phyloP scores from a whole-genome alignment of 2,888 invertebrate species.

The Drosophila nr. medialis region DNA sequence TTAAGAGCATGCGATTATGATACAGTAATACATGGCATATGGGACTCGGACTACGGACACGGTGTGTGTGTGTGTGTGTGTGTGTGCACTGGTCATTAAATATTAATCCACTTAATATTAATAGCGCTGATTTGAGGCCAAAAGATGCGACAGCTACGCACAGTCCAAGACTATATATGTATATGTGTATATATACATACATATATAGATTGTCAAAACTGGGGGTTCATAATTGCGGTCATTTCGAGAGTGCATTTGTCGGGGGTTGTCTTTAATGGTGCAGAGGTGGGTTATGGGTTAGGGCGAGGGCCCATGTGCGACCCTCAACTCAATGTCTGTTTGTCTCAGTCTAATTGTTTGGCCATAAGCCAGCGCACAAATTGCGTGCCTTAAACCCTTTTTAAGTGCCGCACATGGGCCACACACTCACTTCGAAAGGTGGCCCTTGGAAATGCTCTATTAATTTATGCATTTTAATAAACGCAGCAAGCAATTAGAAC shows the following conservation, averaged over 20 bases:
- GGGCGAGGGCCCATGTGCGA: conserved; percentile 9
- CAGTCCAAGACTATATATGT: conserved; percentile 16
- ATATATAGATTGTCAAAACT: conserved; percentile 28
- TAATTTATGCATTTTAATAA: conserved; percentile 83
- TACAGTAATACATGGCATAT: conserved; percentile 35
- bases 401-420: conserved; percentile 56
- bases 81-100: conserved; percentile 80
- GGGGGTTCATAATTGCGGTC: conserved; percentile 79
- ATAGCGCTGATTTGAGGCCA: conserved; percentile 79
- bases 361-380: conserved; percentile 58
- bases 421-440: conserved; percentile 42
- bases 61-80: conserved; percentile 15
- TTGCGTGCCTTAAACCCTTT: conserved; percentile 60
- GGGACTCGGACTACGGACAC: conserved; percentile 12
- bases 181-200: no score
- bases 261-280: conserved; percentile 38
- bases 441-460: conserved; percentile 44
- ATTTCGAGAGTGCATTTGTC: conserved; percentile 72
- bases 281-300: conserved; percentile 5
- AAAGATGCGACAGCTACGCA: conserved; percentile 24
- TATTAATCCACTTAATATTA: conserved; percentile 84
- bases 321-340: not conserved
- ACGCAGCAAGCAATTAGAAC: conserved; percentile 72
- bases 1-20: conserved; percentile 70
- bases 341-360: conserved; percentile 57